phyloP scores from a whole-genome alignment of 2,113 vertebrate genomes.

The Garra rufa region DNA sequence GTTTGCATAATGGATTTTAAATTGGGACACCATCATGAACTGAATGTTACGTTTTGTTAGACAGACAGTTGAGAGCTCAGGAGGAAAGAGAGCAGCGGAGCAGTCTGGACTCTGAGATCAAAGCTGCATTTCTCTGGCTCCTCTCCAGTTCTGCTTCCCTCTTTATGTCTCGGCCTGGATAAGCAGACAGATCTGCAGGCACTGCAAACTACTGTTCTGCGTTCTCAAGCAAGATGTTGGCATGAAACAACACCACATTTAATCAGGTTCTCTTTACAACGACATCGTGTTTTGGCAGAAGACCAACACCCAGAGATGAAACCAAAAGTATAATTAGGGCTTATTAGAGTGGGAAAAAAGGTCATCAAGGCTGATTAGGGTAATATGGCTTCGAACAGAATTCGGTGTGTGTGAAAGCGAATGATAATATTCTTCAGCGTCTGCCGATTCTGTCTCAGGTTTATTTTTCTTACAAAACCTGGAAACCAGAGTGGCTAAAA shows the following conservation, averaged over 20 bases:
- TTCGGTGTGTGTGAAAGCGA: background rate
- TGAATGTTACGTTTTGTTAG: slow-evolving; percentile 46
- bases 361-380: slow-evolving; percentile 17
- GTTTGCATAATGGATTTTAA: slow-evolving; percentile 56
- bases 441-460: background rate
- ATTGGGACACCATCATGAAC: slow-evolving; percentile 45
- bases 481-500: background rate
- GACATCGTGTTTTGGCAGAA: slow-evolving; percentile 2
- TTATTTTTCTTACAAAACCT: background rate
- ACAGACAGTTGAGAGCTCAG: slow-evolving; percentile 15
- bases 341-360: slow-evolving; percentile 24
- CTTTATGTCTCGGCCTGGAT: slow-evolving; percentile 25
- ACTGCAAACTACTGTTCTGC: slow-evolving; percentile 28
- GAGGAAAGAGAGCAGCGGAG: slow-evolving; percentile 10
- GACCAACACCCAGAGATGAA: background rate
- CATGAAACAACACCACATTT: slow-evolving; percentile 25
- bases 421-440: slow-evolving; percentile 4
- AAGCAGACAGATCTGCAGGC: slow-evolving; percentile 37
- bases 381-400: slow-evolving; percentile 20
- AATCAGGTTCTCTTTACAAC: slow-evolving; percentile 20
- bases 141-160: background rate
- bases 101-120: slow-evolving; percentile 21
- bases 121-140: slow-evolving; percentile 2
- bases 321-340: slow-evolving; percentile 25
- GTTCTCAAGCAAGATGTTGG: slow-evolving; percentile 29